Evolutionary conservation across 1,140 invertebrate species (phyloP).

Genomic region (Leguminivora glycinivorella): DNA sequence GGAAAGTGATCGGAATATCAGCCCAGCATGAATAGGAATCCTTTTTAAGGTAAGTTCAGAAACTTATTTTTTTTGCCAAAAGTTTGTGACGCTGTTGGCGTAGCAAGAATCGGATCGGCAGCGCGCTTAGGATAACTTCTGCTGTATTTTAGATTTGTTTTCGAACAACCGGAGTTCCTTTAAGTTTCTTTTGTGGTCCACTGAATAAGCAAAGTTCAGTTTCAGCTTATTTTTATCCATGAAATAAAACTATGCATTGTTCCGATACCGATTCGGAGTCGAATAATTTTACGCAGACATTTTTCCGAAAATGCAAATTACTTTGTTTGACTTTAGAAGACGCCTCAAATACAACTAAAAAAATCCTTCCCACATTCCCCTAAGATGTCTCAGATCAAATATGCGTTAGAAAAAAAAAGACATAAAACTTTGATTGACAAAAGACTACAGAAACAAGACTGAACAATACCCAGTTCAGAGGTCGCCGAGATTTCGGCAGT

Average conservation of each 20-base stretch:
- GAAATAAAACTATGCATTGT: neutral
- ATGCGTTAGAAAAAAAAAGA: slow-evolving; percentile 20
- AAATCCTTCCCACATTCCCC: slow-evolving; percentile 23
- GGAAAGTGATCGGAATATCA: neutral
- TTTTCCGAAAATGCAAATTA: neutral
- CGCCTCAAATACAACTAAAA: neutral
- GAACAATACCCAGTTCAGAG: slow-evolving; percentile 21
- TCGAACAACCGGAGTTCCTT: neutral
- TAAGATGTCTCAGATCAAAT: slow-evolving; percentile 17
- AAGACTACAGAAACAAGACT: slow-evolving; percentile 18
- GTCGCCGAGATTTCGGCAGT: slow-evolving; percentile 20
- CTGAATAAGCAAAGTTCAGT: slow-evolving; percentile 3
- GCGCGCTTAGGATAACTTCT: neutral
- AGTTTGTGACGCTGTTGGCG: neutral
- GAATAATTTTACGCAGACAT: no score
- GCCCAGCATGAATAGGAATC: slow-evolving; percentile 4
- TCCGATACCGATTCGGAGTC: neutral
- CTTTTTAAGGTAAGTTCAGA: slow-evolving; percentile 9
- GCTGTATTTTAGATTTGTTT: slow-evolving; percentile 23
- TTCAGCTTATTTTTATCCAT: slow-evolving; percentile 1
- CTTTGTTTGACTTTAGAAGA: neutral
- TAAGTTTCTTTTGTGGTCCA: neutral
- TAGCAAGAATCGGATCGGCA: slow-evolving; percentile 9
- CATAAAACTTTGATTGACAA: slow-evolving; percentile 23
- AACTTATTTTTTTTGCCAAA: slow-evolving; percentile 10